These are phyloP conservation scores for Tromatobia lineatoria DNA, from an alignment of 2,888 invertebrate genomes.

Conservation along the genomic window DNA sequence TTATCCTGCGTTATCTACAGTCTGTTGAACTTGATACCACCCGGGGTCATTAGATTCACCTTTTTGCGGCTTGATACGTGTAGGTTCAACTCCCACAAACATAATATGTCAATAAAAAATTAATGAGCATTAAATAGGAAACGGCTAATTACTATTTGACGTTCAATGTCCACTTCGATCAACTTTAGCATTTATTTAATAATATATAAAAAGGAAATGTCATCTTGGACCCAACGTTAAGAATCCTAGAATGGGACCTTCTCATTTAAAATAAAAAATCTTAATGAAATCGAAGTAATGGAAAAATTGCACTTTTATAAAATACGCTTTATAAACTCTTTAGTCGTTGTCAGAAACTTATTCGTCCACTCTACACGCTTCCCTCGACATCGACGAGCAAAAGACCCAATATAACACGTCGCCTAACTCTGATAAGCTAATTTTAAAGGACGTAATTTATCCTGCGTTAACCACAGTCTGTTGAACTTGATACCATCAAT, in stretches of 20 bases:
- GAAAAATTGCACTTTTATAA: no score
- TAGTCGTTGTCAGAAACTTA: constrained; percentile 46
- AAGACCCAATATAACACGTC: constrained; percentile 54
- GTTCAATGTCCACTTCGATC: background rate
- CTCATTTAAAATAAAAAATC: no score
- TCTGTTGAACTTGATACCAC: constrained; percentile 34
- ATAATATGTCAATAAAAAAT: background rate
- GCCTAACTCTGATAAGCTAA: constrained; percentile 44
- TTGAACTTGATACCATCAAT: constrained; percentile 32
- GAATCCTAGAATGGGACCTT: no score
- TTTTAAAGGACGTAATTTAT: constrained; percentile 53
- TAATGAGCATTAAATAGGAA: background rate
- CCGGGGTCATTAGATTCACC: constrained; percentile 19
- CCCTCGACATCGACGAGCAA: constrained; percentile 60
- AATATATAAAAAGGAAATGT: no score
- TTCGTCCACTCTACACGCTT: constrained; percentile 62
- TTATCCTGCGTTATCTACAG: constrained; percentile 50
- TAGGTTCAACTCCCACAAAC: background rate
- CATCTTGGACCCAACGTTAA: no score
- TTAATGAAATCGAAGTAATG: no score
- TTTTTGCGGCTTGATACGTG: background rate
- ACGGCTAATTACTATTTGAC: background rate
- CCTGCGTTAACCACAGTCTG: constrained; percentile 36
- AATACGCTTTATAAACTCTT: background rate
- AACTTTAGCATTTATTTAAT: no score